Percentiles rank a stretch among this genome's conserved stretches.
These are phyloP conservation scores for Diprion similis DNA, from an alignment of 1,140 invertebrate species.

Conservation along the genomic window DNA sequence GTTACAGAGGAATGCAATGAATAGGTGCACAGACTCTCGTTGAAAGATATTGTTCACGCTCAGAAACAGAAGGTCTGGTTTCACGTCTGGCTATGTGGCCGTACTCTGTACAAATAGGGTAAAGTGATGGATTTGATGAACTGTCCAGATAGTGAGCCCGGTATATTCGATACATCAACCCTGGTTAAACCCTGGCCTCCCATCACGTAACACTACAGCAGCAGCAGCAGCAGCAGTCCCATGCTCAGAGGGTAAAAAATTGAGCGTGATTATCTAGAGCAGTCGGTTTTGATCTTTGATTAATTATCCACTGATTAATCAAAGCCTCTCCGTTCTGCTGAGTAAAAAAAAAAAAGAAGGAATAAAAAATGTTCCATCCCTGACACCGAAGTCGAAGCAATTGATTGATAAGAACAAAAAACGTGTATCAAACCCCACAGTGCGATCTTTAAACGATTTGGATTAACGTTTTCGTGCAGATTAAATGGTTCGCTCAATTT, in stretches of 20 bases:
- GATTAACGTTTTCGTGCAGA: too few relatives aligned
- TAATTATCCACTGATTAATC: background rate
- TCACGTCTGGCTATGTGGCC: background rate
- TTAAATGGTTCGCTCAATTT: too few relatives aligned
- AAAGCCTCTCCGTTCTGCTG: background rate
- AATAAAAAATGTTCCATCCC: too few relatives aligned
- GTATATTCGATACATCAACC: slow-evolving; percentile 45
- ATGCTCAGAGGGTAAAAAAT: background rate
- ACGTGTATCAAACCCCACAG: too few relatives aligned
- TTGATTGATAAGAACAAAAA: too few relatives aligned
- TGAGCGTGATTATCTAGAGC: background rate
- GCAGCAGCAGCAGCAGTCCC: too few relatives aligned
- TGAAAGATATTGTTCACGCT: background rate
- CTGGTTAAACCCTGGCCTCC: slow-evolving; percentile 30
- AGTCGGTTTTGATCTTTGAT: background rate
- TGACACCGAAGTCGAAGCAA: too few relatives aligned
- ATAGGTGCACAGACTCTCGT: background rate
- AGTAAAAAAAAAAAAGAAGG: too few relatives aligned
- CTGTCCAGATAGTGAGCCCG: slow-evolving; percentile 39
- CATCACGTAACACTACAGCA: background rate
- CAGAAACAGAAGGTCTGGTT: background rate
- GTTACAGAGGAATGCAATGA: background rate
- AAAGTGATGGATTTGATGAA: slow-evolving; percentile 45
- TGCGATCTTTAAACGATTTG: too few relatives aligned
- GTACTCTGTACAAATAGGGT: slow-evolving; percentile 35